Conservation (phyloP, 92 coral and sea anemone genomes). For the Zoanthus sociatus region DNA sequence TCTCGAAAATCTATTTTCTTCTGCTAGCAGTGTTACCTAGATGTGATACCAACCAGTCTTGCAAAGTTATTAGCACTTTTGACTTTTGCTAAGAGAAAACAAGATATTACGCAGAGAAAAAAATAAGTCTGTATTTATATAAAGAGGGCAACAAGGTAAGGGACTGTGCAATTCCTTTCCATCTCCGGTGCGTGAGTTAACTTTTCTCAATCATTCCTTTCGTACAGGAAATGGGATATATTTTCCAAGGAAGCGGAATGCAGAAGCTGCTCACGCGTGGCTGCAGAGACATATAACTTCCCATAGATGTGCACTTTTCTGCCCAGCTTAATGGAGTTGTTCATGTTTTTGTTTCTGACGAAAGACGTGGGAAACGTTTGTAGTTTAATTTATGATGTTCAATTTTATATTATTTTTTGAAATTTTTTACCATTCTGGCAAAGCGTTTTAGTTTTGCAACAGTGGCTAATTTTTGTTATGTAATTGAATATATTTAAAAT, state of each 20-base stretch:
- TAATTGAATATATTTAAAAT: background rate
- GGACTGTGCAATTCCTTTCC: too few species aligned
- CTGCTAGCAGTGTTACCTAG: too few species aligned
- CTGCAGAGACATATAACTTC: conserved; percentile 28
- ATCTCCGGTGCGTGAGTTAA: background rate
- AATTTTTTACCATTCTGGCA: background rate
- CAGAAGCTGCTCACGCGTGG: conserved; percentile 32
- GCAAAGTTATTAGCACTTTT: too few species aligned
- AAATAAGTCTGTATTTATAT: too few species aligned
- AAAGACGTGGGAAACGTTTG: background rate
- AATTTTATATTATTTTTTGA: background rate
- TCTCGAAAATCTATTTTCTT: too few species aligned
- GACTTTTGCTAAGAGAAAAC: too few species aligned
- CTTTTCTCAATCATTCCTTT: background rate
- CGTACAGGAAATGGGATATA: conserved; percentile 19
- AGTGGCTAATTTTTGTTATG: background rate
- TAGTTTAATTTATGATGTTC: background rate
- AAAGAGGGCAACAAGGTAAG: too few species aligned
- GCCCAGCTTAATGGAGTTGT: conserved; percentile 20
- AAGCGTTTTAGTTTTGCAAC: conserved; percentile 34
- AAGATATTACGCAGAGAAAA: too few species aligned
- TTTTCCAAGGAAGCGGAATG: conserved; percentile 37
- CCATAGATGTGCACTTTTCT: conserved; percentile 40
- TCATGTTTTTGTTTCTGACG: background rate
- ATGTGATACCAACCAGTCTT: too few species aligned